Conservation (phyloP, 1,140 invertebrate genomes). For the Hylaeus volcanicus region DNA sequence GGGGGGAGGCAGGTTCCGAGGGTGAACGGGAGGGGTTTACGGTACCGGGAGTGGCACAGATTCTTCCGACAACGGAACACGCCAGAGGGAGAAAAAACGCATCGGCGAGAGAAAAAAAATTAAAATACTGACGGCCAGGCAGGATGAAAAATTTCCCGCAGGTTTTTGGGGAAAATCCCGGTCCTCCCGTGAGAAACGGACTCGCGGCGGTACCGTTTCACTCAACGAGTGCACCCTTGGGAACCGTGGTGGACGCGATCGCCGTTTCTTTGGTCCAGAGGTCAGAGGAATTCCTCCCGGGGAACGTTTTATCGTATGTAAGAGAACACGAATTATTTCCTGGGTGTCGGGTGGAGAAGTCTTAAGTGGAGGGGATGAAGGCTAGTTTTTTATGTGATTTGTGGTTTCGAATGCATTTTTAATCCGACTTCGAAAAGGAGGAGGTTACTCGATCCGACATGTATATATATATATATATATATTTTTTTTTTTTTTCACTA, state of each 20-base stretch:
- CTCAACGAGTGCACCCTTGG: conserved; percentile 3
- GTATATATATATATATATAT: too few relatives aligned
- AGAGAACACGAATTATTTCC: too few relatives aligned
- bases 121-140: conserved; percentile 67
- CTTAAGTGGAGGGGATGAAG: too few relatives aligned
- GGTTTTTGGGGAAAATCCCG: conserved; percentile 55
- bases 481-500: too few relatives aligned
- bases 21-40: conserved; percentile 67
- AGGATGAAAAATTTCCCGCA: conserved; percentile 56
- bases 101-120: conserved; percentile 58
- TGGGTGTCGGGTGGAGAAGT: too few relatives aligned
- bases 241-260: background rate
- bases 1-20: conserved; percentile 21
- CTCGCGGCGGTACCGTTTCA: conserved; percentile 6
- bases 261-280: too few relatives aligned
- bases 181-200: conserved; percentile 62
- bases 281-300: too few relatives aligned
- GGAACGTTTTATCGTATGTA: too few relatives aligned
- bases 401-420: too few relatives aligned
- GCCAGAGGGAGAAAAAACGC: conserved; percentile 36
- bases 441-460: too few relatives aligned
- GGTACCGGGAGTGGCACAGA: conserved; percentile 79
- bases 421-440: too few relatives aligned
- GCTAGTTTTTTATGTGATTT: too few relatives aligned
- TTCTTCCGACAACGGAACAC: conserved; percentile 71